phyloP scores from a whole-genome alignment of 1,140 invertebrate species.

The Pissodes strobi region DNA sequence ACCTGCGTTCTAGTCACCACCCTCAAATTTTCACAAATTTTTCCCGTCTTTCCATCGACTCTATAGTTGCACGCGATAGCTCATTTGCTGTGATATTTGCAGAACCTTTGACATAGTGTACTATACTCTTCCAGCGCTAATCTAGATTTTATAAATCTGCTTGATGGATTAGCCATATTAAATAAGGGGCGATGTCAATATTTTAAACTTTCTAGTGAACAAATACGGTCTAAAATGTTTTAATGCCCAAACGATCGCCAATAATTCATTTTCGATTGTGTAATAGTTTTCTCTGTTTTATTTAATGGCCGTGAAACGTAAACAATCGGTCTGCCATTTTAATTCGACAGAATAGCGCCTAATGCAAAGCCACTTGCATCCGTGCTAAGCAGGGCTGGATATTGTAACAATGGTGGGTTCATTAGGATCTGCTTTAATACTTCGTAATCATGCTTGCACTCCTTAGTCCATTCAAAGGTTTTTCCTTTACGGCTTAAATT shows the following conservation, averaged over 20 bases:
- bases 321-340: too few species aligned
- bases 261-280: conserved; percentile 42
- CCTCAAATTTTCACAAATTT: too few species aligned
- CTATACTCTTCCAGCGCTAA: neutral
- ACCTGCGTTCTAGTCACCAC: too few species aligned
- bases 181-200: conserved; percentile 3
- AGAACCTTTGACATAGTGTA: neutral
- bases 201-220: conserved; percentile 13
- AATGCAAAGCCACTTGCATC: too few species aligned
- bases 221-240: conserved; percentile 21
- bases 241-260: conserved; percentile 50
- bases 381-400: too few species aligned
- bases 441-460: conserved; percentile 35
- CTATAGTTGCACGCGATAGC: neutral
- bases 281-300: conserved; percentile 30
- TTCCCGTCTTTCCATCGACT: too few species aligned
- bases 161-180: neutral
- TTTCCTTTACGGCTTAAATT: conserved; percentile 45
- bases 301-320: too few species aligned
- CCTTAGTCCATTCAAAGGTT: conserved; percentile 34
- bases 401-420: conserved; percentile 51
- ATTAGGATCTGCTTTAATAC: conserved; percentile 44
- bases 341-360: too few species aligned
- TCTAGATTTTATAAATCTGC: neutral
- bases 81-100: neutral